Percentiles rank a stretch among this genome's conserved stretches.
These are phyloP conservation scores for Clarias macrocephalus DNA, from an alignment of 2,113 vertebrate genomes.

Conservation along the genomic window DNA sequence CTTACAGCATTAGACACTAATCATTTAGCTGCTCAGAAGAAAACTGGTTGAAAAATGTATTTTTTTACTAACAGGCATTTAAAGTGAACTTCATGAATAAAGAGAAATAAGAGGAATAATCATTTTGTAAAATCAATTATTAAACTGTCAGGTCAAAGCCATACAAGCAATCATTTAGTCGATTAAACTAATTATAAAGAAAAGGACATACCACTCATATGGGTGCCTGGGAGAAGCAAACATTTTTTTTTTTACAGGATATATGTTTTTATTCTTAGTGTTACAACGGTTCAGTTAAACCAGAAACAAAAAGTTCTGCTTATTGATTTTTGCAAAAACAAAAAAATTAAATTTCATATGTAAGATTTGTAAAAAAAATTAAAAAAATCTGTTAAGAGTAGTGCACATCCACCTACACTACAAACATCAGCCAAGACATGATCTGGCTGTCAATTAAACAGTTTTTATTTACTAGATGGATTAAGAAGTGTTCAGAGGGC, in stretches of 20 bases:
- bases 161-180: background rate
- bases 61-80: background rate
- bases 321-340: background rate
- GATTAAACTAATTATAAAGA: background rate
- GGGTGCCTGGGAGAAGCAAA: background rate
- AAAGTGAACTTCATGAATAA: background rate
- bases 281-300: background rate
- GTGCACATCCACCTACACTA: background rate
- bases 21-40: background rate
- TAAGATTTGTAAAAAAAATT: background rate
- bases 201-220: background rate
- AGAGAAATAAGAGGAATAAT: background rate
- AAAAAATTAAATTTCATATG: background rate
- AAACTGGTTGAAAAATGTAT: background rate
- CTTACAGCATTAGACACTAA: background rate
- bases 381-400: background rate
- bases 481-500: background rate
- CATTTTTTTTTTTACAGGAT: background rate
- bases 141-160: background rate
- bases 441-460: background rate
- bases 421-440: background rate
- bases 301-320: no score
- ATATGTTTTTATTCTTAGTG: background rate
- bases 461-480: background rate
- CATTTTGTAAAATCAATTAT: background rate